Base-by-base conservation (phyloP, 1,140 invertebrate species). In the Ctenoplectra terminalis region DNA sequence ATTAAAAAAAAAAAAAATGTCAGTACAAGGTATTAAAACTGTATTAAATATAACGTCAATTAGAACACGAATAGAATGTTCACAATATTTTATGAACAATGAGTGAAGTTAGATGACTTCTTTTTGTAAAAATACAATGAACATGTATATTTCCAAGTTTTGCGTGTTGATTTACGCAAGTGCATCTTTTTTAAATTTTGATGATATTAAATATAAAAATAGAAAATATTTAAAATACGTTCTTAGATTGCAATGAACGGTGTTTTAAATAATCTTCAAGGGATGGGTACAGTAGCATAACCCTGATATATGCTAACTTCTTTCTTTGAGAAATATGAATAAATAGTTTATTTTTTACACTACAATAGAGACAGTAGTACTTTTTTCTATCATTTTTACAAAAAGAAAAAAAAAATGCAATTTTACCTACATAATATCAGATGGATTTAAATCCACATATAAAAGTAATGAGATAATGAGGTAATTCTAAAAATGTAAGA, bases 151-250 rank as follows among this genome's bases (percentile, higher is more conserved):
- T 61, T 54, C 11, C n/a, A 2, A 48, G 46, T 69, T 40, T 43
- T 64, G 64, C 34, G 67, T 40, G 29, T 48, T 29, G 61, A 75
- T 54, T 76, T 60, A 71, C 13, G 48, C 46, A 81, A 23, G 15
- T 50, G 6, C n/a, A 31, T 34, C n/a, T 60, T 56, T 31, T 37
- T 43, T 67, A 74, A 69, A 85, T 81, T 66, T 73, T 58, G 34
- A 71, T 84, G 43, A 58, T 69, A 54, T 81, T 58, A 85, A 81
- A 69, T 86, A 86, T 66, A 86, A 86, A 81, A 85, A 78, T 85
- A 85, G 46, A 74, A 85, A 85, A 73, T 72, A 83, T 84, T 54
- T 70, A 50, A 70, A 81, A 84, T 75, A 71, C 31, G 31, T 13
- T 73, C 54, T 63, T 66, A 69, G 66, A 73, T 54, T 73, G 34